Conservation (phyloP, 2,888 invertebrate genomes). For the Petrolisthes manimaculis region DNA sequence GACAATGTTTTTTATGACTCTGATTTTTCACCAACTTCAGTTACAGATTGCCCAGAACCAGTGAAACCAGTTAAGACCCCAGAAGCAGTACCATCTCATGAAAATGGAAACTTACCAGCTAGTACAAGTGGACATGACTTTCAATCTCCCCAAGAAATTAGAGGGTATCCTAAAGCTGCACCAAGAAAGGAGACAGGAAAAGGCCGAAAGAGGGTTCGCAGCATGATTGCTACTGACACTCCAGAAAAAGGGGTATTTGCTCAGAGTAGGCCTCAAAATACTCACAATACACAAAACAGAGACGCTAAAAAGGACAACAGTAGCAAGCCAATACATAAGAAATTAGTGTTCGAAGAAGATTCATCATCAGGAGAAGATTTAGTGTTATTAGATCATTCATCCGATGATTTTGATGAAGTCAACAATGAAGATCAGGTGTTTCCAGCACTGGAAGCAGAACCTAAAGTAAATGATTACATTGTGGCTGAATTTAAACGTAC, state of each 20-base stretch:
- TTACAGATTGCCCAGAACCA: constrained; percentile 8
- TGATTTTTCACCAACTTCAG: constrained; percentile 34
- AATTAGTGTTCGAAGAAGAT: constrained; percentile 13
- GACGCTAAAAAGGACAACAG: not conserved
- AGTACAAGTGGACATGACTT: constrained; percentile 17
- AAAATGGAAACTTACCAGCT: constrained; percentile 12
- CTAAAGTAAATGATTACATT: constrained; percentile 16
- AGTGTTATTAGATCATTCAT: constrained; percentile 27
- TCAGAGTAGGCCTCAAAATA: constrained; percentile 17
- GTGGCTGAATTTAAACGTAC: constrained; percentile 24
- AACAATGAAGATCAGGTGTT: no score
- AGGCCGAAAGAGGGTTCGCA: constrained; percentile 25
- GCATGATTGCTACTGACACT: no score
- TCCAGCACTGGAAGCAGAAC: constrained; percentile 23
- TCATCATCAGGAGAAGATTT: constrained; percentile 18
- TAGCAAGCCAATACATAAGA: not conserved
- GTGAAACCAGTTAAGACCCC: not conserved
- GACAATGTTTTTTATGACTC: constrained; percentile 26
- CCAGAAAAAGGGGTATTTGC: constrained; percentile 32
- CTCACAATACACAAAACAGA: not conserved
- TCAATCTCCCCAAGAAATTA: constrained; percentile 18
- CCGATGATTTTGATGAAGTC: constrained; percentile 21
- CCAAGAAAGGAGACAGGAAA: constrained; percentile 30
- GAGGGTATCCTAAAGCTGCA: constrained; percentile 26
- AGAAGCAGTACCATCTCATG: constrained; percentile 26